A percentile compares a stretch with the other conserved stretches of the same genome.
These are phyloP conservation scores for Delichon dasypus DNA, from an alignment of 2,797 vertebrate genomes.

Conservation along the genomic window DNA sequence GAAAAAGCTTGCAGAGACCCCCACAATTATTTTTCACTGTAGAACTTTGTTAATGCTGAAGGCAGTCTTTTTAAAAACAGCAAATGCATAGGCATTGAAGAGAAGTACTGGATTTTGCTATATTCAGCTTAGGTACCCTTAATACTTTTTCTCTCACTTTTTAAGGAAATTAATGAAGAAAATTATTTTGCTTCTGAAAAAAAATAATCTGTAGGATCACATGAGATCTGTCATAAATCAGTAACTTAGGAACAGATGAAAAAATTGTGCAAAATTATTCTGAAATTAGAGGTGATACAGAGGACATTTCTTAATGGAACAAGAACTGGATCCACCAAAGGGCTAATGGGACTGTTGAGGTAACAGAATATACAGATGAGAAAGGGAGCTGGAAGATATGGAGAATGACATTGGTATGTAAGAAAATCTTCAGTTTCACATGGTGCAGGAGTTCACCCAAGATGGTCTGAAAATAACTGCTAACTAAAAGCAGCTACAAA, in stretches of 20 bases:
- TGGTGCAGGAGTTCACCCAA: neutral
- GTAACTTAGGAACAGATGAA: neutral
- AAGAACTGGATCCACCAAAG: neutral
- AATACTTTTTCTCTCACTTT: neutral
- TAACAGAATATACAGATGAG: neutral
- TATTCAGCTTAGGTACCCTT: neutral
- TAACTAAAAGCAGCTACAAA: neutral
- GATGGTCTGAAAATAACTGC: neutral
- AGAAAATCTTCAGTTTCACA: neutral
- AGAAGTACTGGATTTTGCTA: neutral
- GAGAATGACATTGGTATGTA: constrained; percentile 1
- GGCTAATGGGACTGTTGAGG: neutral
- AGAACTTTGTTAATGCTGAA: neutral
- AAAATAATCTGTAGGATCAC: neutral
- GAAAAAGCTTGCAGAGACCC: neutral
- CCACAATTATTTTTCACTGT: neutral
- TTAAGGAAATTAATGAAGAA: neutral
- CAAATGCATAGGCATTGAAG: neutral
- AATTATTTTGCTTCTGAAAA: neutral
- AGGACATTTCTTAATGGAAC: neutral
- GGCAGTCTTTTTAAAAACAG: neutral
- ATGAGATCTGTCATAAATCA: neutral
- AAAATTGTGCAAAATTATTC: neutral
- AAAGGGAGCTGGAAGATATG: neutral
- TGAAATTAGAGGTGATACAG: neutral